Conservation (phyloP, 2,888 invertebrate species). For the Hedychridium roseum region DNA sequence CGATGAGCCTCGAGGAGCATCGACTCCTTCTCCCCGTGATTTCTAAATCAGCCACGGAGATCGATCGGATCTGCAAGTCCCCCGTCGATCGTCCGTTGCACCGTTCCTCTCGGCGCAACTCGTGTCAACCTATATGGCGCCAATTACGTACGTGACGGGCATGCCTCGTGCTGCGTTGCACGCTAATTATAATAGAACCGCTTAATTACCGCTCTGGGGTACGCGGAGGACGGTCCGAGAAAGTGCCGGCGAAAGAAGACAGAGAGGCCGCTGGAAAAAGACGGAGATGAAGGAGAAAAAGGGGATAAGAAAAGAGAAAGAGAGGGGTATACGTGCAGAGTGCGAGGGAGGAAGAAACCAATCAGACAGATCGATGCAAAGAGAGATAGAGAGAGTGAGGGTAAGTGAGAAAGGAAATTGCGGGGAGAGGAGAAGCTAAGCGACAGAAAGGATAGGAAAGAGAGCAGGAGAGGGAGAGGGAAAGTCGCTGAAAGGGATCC, state of each 20-base stretch:
- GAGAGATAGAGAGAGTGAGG: not conserved
- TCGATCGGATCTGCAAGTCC: slow-evolving; percentile 11
- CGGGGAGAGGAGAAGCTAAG: slow-evolving; percentile 8
- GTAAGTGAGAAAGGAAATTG: not conserved
- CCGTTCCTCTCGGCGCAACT: not conserved
- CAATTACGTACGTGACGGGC: slow-evolving; percentile 39
- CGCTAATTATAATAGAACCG: slow-evolving; percentile 45
- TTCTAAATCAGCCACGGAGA: slow-evolving; percentile 22
- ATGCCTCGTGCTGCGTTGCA: slow-evolving; percentile 30
- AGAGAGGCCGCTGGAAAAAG: too few relatives aligned
- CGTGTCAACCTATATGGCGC: slow-evolving; percentile 25
- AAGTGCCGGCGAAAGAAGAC: not conserved
- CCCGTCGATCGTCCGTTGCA: not conserved
- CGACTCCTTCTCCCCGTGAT: slow-evolving; percentile 17
- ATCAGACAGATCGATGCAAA: not conserved
- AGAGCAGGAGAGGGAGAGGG: slow-evolving; percentile 17
- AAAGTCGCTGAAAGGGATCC: slow-evolving; percentile 11
- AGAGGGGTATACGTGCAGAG: too few relatives aligned
- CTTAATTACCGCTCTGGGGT: slow-evolving; percentile 34
- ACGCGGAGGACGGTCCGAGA: not conserved
- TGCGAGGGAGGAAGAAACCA: too few relatives aligned
- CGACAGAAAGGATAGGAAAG: too few relatives aligned
- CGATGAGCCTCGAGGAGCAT: too few relatives aligned
- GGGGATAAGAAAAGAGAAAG: too few relatives aligned
- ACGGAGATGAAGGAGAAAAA: too few relatives aligned